Conservation (phyloP, 1,140 invertebrate genomes). For the Hylaeus volcanicus region DNA sequence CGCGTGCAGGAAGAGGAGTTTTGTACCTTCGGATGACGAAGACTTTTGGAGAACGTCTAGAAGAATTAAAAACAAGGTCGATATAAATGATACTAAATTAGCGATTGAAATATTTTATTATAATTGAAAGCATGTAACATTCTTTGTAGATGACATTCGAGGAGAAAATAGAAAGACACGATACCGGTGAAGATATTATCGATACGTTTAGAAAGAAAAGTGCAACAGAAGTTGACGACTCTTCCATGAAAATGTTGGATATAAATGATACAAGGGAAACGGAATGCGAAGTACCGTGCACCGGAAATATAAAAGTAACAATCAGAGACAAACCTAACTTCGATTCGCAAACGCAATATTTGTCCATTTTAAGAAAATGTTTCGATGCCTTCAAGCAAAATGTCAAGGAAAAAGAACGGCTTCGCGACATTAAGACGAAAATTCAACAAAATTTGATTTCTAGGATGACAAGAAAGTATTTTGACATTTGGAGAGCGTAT, state of each 20-base stretch:
- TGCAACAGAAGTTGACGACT: constrained; percentile 5
- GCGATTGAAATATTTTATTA: neutral
- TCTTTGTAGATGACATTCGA: neutral
- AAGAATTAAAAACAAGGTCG: constrained; percentile 43
- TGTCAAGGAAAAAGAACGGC: constrained; percentile 50
- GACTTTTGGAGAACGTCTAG: constrained; percentile 65
- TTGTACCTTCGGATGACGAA: constrained; percentile 64
- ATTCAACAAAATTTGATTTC: constrained; percentile 50
- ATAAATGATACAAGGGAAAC: neutral
- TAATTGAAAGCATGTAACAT: neutral
- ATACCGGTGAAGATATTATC: neutral
- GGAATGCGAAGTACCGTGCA: constrained; percentile 2
- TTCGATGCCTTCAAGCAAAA: constrained; percentile 61
- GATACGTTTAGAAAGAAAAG: neutral
- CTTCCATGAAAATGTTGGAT: neutral
- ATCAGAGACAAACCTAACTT: constrained; percentile 73
- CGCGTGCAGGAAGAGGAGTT: constrained; percentile 57
- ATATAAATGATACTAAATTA: neutral
- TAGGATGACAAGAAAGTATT: constrained; percentile 52
- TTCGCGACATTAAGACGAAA: constrained; percentile 63
- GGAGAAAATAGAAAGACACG: neutral
- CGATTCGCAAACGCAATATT: constrained; percentile 51
- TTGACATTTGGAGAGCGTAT: constrained; percentile 65
- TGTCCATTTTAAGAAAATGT: constrained; percentile 51
- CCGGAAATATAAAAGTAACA: constrained; percentile 71